phyloP scores from a whole-genome alignment of 2,797 vertebrate genomes.

The Sciaenops ocellatus region DNA sequence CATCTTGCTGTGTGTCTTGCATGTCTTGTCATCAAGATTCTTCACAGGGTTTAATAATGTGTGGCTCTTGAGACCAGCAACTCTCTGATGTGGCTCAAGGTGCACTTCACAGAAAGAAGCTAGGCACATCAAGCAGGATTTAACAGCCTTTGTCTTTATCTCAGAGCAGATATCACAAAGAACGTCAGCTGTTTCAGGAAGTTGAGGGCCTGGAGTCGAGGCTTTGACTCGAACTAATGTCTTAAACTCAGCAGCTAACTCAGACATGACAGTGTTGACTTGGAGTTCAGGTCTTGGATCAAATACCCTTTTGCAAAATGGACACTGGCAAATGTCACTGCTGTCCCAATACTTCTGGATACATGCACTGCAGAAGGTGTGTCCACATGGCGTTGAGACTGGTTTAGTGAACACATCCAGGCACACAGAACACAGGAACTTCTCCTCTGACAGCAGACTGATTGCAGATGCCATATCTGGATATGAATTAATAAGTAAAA shows the following conservation, averaged over 20 bases:
- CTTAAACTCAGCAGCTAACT: conserved; percentile 38
- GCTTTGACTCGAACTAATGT: conserved; percentile 5
- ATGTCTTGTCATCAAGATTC: conserved; percentile 47
- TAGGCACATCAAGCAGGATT: conserved; percentile 48
- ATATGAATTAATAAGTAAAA: conserved; percentile 2
- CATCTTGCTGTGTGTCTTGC: conserved; percentile 44
- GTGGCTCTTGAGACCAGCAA: conserved; percentile 32
- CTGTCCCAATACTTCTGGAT: too few species aligned
- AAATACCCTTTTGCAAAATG: too few species aligned
- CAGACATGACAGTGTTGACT: conserved; percentile 37
- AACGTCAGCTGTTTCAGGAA: not conserved
- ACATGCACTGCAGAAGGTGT: too few species aligned
- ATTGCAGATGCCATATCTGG: conserved; percentile 53
- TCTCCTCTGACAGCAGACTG: conserved; percentile 41
- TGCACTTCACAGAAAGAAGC: conserved; percentile 50
- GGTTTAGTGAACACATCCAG: conserved; percentile 39
- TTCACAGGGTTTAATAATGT: conserved; percentile 39
- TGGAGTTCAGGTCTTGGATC: conserved; percentile 22
- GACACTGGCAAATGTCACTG: too few species aligned
- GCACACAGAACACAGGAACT: conserved; percentile 53
- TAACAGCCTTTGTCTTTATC: conserved; percentile 26
- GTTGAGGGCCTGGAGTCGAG: not conserved
- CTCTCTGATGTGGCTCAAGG: conserved; percentile 60
- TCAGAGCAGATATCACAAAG: conserved; percentile 53
- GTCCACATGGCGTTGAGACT: too few species aligned